These are phyloP conservation scores for Euglossa dilemma DNA, from an alignment of 1,140 invertebrate genomes.

Conservation along the genomic window DNA sequence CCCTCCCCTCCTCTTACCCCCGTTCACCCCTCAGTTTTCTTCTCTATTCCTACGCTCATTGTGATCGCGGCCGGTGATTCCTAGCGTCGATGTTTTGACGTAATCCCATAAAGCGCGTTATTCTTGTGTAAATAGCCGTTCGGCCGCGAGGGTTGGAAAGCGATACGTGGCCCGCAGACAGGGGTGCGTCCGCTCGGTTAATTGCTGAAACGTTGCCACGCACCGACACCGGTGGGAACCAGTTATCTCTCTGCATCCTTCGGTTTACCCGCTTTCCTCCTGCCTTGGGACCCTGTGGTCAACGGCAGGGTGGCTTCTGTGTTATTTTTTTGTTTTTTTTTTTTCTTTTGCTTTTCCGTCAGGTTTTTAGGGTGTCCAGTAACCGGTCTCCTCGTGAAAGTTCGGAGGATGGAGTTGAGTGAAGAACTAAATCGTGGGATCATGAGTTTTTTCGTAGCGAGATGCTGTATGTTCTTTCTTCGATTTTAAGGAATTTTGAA, in stretches of 20 bases:
- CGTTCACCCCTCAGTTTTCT: conserved; percentile 22
- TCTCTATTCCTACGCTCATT: conserved; percentile 40
- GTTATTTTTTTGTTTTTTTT: background rate
- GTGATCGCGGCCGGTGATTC: conserved; percentile 48
- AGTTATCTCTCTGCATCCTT: background rate
- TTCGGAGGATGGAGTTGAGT: no score
- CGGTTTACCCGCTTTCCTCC: background rate
- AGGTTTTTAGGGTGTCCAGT: background rate
- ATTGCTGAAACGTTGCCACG: conserved; percentile 66
- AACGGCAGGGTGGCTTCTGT: background rate
- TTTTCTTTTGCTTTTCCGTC: background rate
- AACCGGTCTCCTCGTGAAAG: no score
- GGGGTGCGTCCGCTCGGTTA: conserved; percentile 59
- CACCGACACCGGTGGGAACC: conserved; percentile 44
- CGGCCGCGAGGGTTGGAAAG: conserved; percentile 58
- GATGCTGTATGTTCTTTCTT: no score
- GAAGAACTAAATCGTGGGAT: no score
- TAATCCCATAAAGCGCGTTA: conserved; percentile 78
- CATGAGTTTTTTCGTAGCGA: no score
- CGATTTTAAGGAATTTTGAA: no score
- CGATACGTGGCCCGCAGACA: conserved; percentile 56
- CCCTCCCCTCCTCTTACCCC: conserved; percentile 17
- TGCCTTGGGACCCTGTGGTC: background rate
- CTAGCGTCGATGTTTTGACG: conserved; percentile 76
- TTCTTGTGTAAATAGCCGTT: conserved; percentile 77